These are phyloP conservation scores for Oligia fasciuncula DNA, from an alignment of 2,888 invertebrate genomes.

Conservation along the genomic window DNA sequence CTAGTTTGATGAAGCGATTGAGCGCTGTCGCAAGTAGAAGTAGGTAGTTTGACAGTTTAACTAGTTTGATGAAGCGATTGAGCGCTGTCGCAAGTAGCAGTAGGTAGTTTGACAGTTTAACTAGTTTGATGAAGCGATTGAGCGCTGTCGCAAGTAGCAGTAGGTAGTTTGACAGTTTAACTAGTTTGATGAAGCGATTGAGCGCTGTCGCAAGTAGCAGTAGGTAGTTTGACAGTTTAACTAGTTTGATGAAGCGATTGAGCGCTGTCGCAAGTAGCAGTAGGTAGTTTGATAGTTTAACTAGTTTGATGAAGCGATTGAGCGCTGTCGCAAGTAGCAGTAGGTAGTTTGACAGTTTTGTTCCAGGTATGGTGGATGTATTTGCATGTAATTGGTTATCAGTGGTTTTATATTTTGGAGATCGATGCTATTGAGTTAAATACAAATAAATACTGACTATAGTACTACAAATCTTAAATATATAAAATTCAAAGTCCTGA, in stretches of 20 bases:
- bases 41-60: constrained; percentile 4
- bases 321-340: background rate
- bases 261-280: background rate
- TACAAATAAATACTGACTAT: background rate
- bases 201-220: background rate
- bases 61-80: background rate
- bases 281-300: no score
- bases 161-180: constrained; percentile 4
- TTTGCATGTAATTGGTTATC: background rate
- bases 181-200: background rate
- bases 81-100: background rate
- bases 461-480: background rate
- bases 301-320: no score
- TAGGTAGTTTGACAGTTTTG: background rate
- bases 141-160: background rate
- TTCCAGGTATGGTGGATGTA: background rate
- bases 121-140: background rate
- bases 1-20: background rate
- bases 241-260: background rate
- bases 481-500: no score
- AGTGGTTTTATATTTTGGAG: background rate
- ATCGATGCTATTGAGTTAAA: background rate
- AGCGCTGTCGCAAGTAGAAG: background rate
- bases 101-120: constrained; percentile 4
- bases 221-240: constrained; percentile 4